These are phyloP conservation scores for Crypturellus undulatus DNA, from an alignment of 2,113 vertebrate genomes.

Conservation along the genomic window DNA sequence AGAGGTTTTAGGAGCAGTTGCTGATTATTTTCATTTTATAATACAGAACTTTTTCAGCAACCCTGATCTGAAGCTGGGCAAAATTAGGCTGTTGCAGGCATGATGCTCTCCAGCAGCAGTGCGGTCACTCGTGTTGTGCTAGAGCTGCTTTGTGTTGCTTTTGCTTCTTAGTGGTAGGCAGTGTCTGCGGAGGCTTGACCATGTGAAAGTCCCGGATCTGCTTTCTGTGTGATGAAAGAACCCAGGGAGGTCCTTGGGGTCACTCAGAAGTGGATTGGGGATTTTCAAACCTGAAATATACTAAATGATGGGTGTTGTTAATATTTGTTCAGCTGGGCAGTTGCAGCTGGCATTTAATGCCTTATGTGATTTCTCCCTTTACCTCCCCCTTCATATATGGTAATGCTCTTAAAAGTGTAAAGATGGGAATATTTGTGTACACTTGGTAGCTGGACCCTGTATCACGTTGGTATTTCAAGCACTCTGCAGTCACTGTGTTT, in stretches of 20 bases:
- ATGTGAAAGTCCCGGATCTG: not conserved
- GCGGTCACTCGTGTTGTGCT: not conserved
- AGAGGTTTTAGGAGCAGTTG: not conserved
- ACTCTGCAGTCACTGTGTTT: slow-evolving; percentile 55
- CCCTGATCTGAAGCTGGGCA: not conserved
- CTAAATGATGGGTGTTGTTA: not conserved
- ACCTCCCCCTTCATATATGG: not conserved
- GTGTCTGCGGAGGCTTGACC: not conserved
- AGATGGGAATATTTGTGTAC: slow-evolving; percentile 17
- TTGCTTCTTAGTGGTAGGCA: not conserved
- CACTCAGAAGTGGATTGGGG: not conserved
- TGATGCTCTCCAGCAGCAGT: not conserved
- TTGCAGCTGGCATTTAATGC: slow-evolving; percentile 1
- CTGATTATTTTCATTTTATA: not conserved
- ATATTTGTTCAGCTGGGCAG: slow-evolving; percentile 1
- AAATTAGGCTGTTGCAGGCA: not conserved
- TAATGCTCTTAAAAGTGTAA: not conserved
- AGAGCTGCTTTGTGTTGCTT: not conserved
- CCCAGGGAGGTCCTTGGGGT: not conserved
- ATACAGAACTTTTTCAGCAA: not conserved
- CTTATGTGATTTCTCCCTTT: not conserved
- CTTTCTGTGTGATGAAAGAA: not conserved
- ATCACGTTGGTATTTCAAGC: slow-evolving; percentile 47
- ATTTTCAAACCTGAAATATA: not conserved
- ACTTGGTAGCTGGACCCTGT: slow-evolving; percentile 40